phyloP scores from a whole-genome alignment of 2,797 vertebrate species.

The Linurgus olivaceus region DNA sequence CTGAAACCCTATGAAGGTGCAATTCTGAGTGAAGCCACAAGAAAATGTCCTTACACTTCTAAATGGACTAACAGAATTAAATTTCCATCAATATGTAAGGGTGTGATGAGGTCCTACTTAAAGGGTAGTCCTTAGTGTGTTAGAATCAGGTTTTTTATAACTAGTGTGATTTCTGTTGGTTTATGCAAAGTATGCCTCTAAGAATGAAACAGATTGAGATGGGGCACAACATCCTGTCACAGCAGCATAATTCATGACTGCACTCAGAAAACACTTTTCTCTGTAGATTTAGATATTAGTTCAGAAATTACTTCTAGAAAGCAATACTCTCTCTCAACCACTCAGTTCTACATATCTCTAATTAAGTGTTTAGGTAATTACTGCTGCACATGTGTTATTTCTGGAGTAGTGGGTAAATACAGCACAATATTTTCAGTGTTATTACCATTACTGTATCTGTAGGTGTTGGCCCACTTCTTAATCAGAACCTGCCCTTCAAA shows the following conservation, averaged over 20 bases:
- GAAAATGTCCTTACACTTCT: not conserved
- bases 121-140: not conserved
- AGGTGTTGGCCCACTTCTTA: not conserved
- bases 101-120: not conserved
- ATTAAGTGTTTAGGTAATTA: not conserved
- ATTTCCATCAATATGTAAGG: not conserved
- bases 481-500: not conserved
- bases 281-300: not conserved
- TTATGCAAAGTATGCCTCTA: conserved; percentile 49
- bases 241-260: not conserved
- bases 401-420: not conserved
- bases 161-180: not conserved
- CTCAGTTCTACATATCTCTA: not conserved
- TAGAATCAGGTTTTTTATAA: not conserved
- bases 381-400: not conserved
- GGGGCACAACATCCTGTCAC: not conserved
- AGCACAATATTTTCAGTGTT: not conserved
- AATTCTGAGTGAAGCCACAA: not conserved
- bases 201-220: conserved; percentile 31
- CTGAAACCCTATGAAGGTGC: not conserved
- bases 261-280: conserved; percentile 19
- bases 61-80: not conserved
- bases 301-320: conserved; percentile 28
- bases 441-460: not conserved
- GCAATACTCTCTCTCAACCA: not conserved